Conservation (phyloP, 2,797 vertebrate genomes). For the Sylvilagus floridanus region DNA sequence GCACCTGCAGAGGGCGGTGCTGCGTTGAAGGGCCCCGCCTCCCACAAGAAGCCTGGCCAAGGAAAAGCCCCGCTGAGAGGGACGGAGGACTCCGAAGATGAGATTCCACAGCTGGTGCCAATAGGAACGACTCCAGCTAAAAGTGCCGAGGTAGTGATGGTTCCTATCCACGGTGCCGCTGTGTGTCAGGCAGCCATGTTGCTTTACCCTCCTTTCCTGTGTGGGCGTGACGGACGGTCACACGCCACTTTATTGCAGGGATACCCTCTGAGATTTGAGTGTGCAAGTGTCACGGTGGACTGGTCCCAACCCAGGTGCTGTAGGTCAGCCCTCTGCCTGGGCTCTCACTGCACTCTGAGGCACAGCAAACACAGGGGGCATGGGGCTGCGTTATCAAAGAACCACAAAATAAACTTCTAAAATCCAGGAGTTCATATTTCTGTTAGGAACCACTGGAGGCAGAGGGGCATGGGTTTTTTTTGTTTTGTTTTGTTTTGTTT, state of each 20-base stretch:
- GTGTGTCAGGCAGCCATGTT: neutral
- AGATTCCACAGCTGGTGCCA: constrained; percentile 88
- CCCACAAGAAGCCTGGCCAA: neutral
- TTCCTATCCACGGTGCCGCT: neutral
- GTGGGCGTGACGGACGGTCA: neutral
- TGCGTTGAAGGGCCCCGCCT: neutral
- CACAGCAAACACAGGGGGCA: too few species aligned
- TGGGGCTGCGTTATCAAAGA: too few species aligned
- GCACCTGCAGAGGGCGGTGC: neutral
- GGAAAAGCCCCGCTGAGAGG: neutral
- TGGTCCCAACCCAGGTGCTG: too few species aligned
- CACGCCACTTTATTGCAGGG: neutral
- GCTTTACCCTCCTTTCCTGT: neutral
- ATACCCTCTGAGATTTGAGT: neutral
- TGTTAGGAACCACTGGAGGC: too few species aligned
- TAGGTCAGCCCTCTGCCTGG: too few species aligned
- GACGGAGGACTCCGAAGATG: constrained; percentile 62
- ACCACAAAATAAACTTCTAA: too few species aligned
- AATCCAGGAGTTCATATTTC: too few species aligned
- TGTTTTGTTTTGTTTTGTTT: too few species aligned
- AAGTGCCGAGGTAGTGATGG: constrained; percentile 76
- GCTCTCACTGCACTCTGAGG: too few species aligned
- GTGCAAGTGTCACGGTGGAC: neutral
- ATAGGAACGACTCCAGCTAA: constrained; percentile 51
- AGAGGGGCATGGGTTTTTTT: too few species aligned